Evolutionary conservation across 2,113 vertebrate species (phyloP).

Genomic region (Cepphus grylle): DNA sequence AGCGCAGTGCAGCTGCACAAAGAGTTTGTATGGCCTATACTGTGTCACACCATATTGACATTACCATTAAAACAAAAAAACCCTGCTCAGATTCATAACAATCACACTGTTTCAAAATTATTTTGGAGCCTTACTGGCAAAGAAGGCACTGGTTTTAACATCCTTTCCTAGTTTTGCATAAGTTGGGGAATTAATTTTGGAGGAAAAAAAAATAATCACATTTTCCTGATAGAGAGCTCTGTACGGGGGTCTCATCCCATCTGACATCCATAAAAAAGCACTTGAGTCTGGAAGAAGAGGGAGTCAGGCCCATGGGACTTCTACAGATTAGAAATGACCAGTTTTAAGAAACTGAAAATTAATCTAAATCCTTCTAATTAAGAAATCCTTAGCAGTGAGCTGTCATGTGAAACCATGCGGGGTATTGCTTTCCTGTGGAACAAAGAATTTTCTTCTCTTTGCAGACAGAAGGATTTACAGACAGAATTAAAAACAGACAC

Average conservation of each 20-base stretch:
- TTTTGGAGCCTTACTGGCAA: not conserved
- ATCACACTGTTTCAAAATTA: not conserved
- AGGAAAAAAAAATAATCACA: not conserved
- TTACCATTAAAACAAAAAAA: not conserved
- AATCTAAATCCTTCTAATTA: not conserved
- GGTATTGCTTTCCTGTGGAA: constrained; percentile 21
- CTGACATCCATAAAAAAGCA: not conserved
- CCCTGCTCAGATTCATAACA: not conserved
- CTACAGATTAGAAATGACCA: not conserved
- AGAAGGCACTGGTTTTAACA: not conserved
- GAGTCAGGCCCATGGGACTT: not conserved
- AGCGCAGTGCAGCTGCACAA: not conserved
- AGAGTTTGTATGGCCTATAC: not conserved
- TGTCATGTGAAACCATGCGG: not conserved
- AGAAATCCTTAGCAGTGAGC: not conserved
- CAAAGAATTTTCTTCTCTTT: not conserved
- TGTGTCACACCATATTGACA: not conserved
- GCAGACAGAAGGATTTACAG: not conserved
- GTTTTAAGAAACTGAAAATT: not conserved
- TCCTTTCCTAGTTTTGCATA: not conserved
- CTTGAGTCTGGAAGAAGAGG: not conserved
- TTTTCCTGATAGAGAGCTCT: not conserved
- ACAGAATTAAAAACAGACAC: not conserved
- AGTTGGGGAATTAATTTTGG: not conserved
- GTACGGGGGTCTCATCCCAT: not conserved